Conservation (phyloP, 2,113 vertebrate genomes). For the Dasyurus viverrinus region DNA sequence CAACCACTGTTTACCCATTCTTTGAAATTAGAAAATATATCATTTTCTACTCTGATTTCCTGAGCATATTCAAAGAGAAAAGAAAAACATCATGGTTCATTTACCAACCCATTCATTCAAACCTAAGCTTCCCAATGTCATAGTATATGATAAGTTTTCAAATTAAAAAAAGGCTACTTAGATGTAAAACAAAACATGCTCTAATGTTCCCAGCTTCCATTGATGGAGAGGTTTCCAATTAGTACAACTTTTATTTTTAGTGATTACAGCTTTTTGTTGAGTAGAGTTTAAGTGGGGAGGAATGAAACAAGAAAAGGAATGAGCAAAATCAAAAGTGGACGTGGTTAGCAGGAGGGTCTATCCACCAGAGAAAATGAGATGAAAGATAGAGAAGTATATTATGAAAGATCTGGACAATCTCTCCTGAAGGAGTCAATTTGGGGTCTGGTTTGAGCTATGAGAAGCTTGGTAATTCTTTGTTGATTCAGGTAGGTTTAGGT, state of each 20-base stretch:
- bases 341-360: neutral
- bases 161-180: slow-evolving; percentile 3
- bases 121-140: neutral
- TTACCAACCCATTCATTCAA: neutral
- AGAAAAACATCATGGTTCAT: neutral
- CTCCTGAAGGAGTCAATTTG: neutral
- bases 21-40: neutral
- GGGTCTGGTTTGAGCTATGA: neutral
- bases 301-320: neutral
- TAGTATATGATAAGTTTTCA: neutral
- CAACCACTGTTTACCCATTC: neutral
- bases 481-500: neutral
- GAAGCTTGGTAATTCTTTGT: neutral
- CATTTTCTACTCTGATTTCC: neutral
- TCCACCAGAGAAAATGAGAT: neutral
- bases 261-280: neutral
- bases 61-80: slow-evolving; percentile 15
- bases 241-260: neutral
- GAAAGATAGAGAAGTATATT: neutral
- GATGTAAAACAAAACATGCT: neutral
- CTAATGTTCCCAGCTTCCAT: neutral
- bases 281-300: neutral
- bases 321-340: neutral
- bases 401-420: neutral
- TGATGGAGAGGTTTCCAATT: neutral